These are phyloP conservation scores for Poeciliopsis turneri DNA, from an alignment of 2,797 vertebrate species.

Conservation along the genomic window DNA sequence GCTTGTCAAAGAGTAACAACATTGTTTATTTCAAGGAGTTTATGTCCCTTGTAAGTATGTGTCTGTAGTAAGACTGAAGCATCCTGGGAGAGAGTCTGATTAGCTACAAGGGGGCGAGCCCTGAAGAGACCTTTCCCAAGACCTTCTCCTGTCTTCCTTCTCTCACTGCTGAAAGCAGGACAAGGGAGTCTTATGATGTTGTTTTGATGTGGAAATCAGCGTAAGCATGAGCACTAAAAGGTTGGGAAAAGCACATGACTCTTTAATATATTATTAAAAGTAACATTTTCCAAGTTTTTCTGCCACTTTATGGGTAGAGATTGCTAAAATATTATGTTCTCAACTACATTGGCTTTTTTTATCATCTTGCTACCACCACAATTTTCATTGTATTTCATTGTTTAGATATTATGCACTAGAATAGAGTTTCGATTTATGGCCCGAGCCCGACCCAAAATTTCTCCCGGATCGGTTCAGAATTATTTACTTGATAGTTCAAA, in stretches of 20 bases:
- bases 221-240: constrained; percentile 11
- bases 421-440: too few relatives aligned
- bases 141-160: constrained; percentile 47
- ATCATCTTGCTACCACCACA: neutral
- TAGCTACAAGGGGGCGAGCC: constrained; percentile 52
- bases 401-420: neutral
- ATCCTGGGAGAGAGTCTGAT: constrained; percentile 56
- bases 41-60: constrained; percentile 45
- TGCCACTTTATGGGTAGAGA: neutral
- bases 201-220: constrained; percentile 31
- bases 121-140: constrained; percentile 51
- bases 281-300: neutral
- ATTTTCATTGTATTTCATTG: neutral
- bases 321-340: neutral
- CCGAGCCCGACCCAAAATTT: too few relatives aligned
- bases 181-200: constrained; percentile 33
- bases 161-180: constrained; percentile 34
- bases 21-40: constrained; percentile 53
- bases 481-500: too few relatives aligned
- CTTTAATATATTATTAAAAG: constrained; percentile 3
- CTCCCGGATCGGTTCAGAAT: too few relatives aligned
- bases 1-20: constrained; percentile 22
- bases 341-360: neutral
- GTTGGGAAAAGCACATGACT: constrained; percentile 6
- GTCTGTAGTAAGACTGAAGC: constrained; percentile 44